Base-by-base conservation (phyloP, 2,797 vertebrate genomes). In the Catostomus latipinnis region DNA sequence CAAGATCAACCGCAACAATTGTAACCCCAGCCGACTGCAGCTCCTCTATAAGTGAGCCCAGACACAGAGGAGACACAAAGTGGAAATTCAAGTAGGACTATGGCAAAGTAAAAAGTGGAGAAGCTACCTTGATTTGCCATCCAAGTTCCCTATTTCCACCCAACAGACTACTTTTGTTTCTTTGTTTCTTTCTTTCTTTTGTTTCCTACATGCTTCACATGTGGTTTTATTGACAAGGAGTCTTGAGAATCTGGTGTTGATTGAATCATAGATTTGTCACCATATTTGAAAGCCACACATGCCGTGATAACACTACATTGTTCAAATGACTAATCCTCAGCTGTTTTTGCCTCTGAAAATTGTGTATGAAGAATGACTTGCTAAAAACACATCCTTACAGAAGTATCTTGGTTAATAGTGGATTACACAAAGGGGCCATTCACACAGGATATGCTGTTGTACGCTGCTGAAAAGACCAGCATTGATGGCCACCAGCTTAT, bases 21-120 rank as follows among this genome's bases (percentile, higher is more conserved):
- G 97, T 88, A 96, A 97, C 73, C 94, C 96, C 78, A 97, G 96
- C 91, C 94, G 96, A 18, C 95, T 98, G 83, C 96, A 96, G 6
- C 93, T 97, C 81, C 95, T 98, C 79, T 97, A 98, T 81, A 98
- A 98, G 87, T 97, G 94, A 94, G 72, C 43, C 11, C 12, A 43
- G 43, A 18, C 12, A 7, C 4, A 2, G 16, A 5, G 12, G 48
- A 49, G 46, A 46, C 6, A 18, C 60, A 14, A 50, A 65, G 52
- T 56, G 12, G 6, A 63, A 45, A 16, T 34, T 8, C 43, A 53
- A 18, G 16, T 5, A 48, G 62, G 34, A 43, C 46, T 63, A 57
- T n/a, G 13, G 43, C 16, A n/a, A 70, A 57, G 14, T 12, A 22
- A 34, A 53, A 83, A 73, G 57, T 22, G 62, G 62, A 52, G 63